Conservation (phyloP, 2,888 invertebrate species). For the Mongoloraphidia duomilia region DNA sequence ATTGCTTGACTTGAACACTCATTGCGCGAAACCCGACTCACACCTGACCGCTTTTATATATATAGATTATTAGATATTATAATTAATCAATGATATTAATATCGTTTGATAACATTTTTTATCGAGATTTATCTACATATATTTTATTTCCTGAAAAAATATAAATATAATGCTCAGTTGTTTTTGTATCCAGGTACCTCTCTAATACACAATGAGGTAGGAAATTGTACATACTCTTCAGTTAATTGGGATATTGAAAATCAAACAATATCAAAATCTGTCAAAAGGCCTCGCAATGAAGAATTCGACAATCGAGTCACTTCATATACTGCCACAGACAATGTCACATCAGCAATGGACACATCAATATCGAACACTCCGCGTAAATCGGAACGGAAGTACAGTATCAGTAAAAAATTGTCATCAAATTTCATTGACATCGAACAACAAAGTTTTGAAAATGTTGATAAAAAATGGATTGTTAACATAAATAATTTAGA, state of each 20-base stretch:
- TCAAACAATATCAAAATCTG: slow-evolving; percentile 20
- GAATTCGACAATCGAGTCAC: not conserved
- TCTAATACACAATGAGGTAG: not conserved
- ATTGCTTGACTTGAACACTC: no score
- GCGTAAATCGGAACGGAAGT: not conserved
- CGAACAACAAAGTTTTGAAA: no score
- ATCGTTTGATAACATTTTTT: no score
- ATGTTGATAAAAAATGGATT: no score
- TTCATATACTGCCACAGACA: no score
- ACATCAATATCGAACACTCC: not conserved
- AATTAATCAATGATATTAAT: not conserved
- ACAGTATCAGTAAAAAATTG: not conserved
- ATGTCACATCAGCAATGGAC: no score
- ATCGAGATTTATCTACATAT: not conserved
- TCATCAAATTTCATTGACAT: not conserved
- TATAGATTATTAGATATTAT: no score
- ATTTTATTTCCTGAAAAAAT: not conserved
- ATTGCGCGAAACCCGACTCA: no score
- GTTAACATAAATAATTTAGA: not conserved
- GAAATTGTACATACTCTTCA: slow-evolving; percentile 15
- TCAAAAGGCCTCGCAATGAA: no score
- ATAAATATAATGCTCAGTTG: not conserved
- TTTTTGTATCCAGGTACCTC: not conserved
- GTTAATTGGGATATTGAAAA: slow-evolving; percentile 29
- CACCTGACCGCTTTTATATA: no score